Evolutionary conservation across 2,797 vertebrate species (phyloP), one percentile per base, ranked within the genome.

Genomic region (Phrynocephalus guinanensis): DNA sequence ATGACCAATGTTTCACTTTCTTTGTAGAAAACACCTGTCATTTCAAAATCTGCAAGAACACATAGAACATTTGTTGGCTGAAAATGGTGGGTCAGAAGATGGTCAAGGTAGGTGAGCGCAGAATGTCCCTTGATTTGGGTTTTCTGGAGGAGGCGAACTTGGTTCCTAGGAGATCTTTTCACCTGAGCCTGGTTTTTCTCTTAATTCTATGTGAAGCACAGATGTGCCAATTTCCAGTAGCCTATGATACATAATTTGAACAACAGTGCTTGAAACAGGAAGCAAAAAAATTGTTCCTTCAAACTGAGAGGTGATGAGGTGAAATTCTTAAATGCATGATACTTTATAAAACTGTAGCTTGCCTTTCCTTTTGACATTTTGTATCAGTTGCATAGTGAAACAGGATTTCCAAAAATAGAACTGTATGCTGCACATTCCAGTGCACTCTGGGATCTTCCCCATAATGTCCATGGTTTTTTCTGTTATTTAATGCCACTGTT

Each of bases 31-130:
- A 95, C 95, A 96, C 67, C 95, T 99, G 86, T 98, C 97, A 22
- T 99, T 99, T 96, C 98, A 98, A 95, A 98, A 98, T 79, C 96
- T 99, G 1, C 96, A 96, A 33, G 95, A 98, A 86, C 98, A 98
- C 90, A 95, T 99, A 94, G 98, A 99, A 89, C 96, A 92, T 24
- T 95, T 99, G 87, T 92, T 99, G 67, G 96, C 96, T 33, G 98
- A 98, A 75, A 97, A 98, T 78, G 78, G 91, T 7, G 82, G 94
- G 68, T 91, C 94, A 0, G 98, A 98, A 89, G 98, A 98, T 1
- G 94, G 88, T 86, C 94, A 89, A 96, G 98, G 98, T 98, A 95
- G 60, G 92, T 91, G 73, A 80, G 24, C 3, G 3, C 33, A 26
- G 44, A 44, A 13, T 44, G 6, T 79, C 60, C 86, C 3, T 30